Evolutionary conservation across 2,888 invertebrate genomes (phyloP), one percentile per base, ranked within the genome.

Genomic region (Zygothrica quintamaculata): DNA sequence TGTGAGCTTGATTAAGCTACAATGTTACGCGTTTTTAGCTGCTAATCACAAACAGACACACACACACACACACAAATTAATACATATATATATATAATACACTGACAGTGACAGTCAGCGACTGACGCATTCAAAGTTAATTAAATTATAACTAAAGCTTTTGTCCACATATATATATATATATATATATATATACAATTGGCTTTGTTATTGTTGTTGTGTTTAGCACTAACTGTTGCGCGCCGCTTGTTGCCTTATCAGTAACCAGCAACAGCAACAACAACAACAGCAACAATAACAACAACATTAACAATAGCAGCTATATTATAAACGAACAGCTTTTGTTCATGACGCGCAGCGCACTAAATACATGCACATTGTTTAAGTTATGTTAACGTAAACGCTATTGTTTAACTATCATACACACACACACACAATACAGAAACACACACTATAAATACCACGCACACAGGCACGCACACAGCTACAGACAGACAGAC

Each of bases 141-240:
- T 80, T 85, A 85, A 80, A 80, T 80, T 85, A 80, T 74, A 82
- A 65, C 77, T 72, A 80, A 85, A 80, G 80, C 80, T 85, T 74
- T 74, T 67, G 69, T 48, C 69, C 51, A 59, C 61, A 55, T 36
- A 22, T 5, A 22, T 3, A 22, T n/a, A n/a, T n/a, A n/a, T n/a
- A n/a, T n/a, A n/a, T n/a, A n/a, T n/a, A n/a, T n/a, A n/a, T n/a
- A n/a, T n/a, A n/a, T n/a, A 56, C 65, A 68, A 58, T 74, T 74
- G 73, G 11, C 44, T 18, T 46, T 65, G 29, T 18, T 34, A 11
- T 59, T 48, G 47, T 61, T 74, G 48, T 57, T 48, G 34, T 50
- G 52, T 51, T 48, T 22, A 47, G 37, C 50, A 31, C 57, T 66
- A 74, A 73, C 74, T 75, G 67, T 75, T 75, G 71, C 75, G 67